phyloP scores from a whole-genome alignment of 2,888 invertebrate species.

The Plagodis pulveraria region DNA sequence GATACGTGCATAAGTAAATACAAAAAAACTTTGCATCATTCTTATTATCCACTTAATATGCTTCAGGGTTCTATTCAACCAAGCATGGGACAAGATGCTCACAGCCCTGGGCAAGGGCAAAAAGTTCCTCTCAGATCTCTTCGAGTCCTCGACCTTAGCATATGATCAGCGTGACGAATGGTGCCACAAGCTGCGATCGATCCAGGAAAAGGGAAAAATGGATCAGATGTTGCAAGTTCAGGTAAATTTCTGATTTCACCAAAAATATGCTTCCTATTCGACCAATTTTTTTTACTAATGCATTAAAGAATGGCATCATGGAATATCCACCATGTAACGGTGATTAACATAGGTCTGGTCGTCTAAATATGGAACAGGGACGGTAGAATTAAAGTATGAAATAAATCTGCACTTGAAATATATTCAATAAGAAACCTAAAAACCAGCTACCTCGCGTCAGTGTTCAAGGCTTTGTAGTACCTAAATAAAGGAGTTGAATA shows the following conservation, averaged over 20 bases:
- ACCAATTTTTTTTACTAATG: too few species aligned
- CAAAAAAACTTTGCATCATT: neutral
- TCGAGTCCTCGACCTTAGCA: slow-evolving; percentile 91
- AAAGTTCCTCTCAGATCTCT: slow-evolving; percentile 89
- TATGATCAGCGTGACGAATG: slow-evolving; percentile 92
- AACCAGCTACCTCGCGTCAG: too few species aligned
- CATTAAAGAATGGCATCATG: too few species aligned
- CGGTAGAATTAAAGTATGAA: too few species aligned
- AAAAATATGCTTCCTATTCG: neutral
- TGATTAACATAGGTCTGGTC: too few species aligned
- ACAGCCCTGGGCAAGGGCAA: slow-evolving; percentile 82
- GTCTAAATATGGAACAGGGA: too few species aligned
- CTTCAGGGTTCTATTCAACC: slow-evolving; percentile 87
- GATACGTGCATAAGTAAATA: too few species aligned
- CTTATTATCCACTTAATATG: neutral
- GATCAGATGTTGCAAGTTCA: slow-evolving; percentile 88
- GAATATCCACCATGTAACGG: too few species aligned
- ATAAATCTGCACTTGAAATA: too few species aligned
- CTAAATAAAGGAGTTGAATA: too few species aligned
- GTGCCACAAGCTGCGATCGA: slow-evolving; percentile 87
- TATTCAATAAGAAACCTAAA: too few species aligned
- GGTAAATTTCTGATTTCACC: slow-evolving; percentile 54
- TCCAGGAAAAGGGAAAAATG: slow-evolving; percentile 88
- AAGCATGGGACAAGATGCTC: slow-evolving; percentile 87
- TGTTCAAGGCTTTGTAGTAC: too few species aligned